Percentiles rank a stretch among this genome's conserved stretches.
Evolutionary conservation across 2,888 invertebrate species (phyloP).

Genomic region (Acrocera orbiculus): DNA sequence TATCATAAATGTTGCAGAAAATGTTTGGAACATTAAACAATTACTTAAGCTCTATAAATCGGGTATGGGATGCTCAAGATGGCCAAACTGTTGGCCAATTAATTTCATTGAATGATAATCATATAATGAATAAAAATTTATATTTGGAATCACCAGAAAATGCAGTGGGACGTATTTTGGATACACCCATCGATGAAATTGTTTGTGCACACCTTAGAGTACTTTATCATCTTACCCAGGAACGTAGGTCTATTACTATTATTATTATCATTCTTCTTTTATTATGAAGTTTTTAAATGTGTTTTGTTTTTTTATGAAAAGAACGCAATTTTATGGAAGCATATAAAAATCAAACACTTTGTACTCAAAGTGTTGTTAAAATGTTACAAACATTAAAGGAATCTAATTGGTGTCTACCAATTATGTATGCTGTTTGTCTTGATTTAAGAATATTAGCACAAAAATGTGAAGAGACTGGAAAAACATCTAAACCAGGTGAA

Average conservation of each 20-base stretch:
- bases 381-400: slow-evolving; percentile 76
- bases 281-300: not conserved
- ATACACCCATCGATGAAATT: slow-evolving; percentile 58
- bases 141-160: slow-evolving; percentile 52
- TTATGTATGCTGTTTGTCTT: slow-evolving; percentile 77
- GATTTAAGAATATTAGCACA: slow-evolving; percentile 76
- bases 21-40: slow-evolving; percentile 25
- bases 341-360: slow-evolving; percentile 57
- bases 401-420: slow-evolving; percentile 91
- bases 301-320: slow-evolving; percentile 11
- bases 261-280: not conserved
- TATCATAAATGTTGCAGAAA: slow-evolving; percentile 12
- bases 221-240: slow-evolving; percentile 31
- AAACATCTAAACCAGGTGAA: slow-evolving; percentile 33
- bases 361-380: slow-evolving; percentile 63
- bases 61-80: slow-evolving; percentile 43
- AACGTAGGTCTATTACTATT: slow-evolving; percentile 27
- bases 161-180: slow-evolving; percentile 49
- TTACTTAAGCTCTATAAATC: slow-evolving; percentile 34
- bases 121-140: slow-evolving; percentile 49
- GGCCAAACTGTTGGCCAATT: slow-evolving; percentile 41
- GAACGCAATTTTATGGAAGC: slow-evolving; percentile 43
- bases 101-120: slow-evolving; percentile 50
- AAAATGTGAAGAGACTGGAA: slow-evolving; percentile 48
- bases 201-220: slow-evolving; percentile 56